phyloP scores from a whole-genome alignment of 1,140 invertebrate species.

The Cardiocondyla obscurior region DNA sequence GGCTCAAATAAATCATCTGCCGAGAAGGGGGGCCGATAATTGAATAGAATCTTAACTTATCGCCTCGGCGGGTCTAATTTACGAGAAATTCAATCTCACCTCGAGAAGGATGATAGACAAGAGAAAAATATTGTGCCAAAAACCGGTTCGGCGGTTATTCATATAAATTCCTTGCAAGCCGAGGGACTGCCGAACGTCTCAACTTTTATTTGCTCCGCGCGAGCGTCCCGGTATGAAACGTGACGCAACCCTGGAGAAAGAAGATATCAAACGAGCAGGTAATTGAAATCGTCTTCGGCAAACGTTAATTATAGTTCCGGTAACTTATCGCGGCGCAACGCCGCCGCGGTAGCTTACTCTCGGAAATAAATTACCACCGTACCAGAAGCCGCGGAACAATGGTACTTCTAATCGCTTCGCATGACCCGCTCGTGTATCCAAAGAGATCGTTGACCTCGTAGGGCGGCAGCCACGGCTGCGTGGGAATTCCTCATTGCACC shows the following conservation, averaged over 20 bases:
- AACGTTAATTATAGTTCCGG: not conserved
- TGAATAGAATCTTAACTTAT: conserved; percentile 26
- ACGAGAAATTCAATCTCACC: not conserved
- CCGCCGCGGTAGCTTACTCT: conserved; percentile 1
- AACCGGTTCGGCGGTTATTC: not conserved
- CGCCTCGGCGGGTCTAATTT: not conserved
- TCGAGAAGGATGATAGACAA: not conserved
- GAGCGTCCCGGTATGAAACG: not conserved
- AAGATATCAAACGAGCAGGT: not conserved
- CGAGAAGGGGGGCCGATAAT: not conserved
- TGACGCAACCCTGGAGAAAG: not conserved
- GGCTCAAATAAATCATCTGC: conserved; percentile 9
- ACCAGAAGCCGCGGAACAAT: conserved; percentile 17
- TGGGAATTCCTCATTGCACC: conserved; percentile 72
- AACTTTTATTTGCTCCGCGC: not conserved
- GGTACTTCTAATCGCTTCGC: conserved; percentile 41
- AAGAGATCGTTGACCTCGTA: conserved; percentile 73
- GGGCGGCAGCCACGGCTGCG: conserved; percentile 73
- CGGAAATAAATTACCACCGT: conserved; percentile 16
- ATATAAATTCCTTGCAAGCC: not conserved
- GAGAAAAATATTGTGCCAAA: not conserved
- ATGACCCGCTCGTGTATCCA: conserved; percentile 54
- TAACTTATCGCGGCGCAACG: conserved; percentile 11
- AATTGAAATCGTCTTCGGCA: not conserved
- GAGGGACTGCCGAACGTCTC: not conserved